These are phyloP conservation scores for Decapterus maruadsi DNA, from an alignment of 2,797 vertebrate genomes.

Conservation along the genomic window DNA sequence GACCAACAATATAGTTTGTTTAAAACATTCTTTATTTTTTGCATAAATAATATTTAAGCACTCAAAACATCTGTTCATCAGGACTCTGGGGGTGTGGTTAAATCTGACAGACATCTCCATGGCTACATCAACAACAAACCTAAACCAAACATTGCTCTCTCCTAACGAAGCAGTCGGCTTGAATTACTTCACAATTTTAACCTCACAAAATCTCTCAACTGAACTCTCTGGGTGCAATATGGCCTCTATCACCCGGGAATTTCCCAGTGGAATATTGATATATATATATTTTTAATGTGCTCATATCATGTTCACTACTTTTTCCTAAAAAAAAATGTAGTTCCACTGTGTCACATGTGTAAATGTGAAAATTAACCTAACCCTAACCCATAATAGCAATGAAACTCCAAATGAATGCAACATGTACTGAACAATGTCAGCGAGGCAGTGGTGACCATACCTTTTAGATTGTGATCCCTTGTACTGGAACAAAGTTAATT, in stretches of 20 bases:
- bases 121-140: slow-evolving; percentile 22
- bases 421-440: no score
- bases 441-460: neutral
- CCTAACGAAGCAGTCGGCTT: neutral
- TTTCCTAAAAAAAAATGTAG: no score
- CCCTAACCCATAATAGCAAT: no score
- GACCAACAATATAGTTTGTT: neutral
- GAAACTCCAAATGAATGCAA: no score
- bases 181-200: neutral
- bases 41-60: neutral
- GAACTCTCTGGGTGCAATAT: neutral
- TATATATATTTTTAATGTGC: no score
- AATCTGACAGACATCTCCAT: slow-evolving; percentile 5
- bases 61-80: neutral
- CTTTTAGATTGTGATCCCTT: neutral
- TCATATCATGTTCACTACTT: no score
- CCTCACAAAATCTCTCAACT: no score
- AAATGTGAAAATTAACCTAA: no score
- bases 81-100: slow-evolving; percentile 6
- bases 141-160: slow-evolving; percentile 4
- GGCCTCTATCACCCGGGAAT: no score
- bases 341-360: no score
- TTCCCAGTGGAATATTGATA: no score
- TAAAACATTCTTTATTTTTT: neutral
- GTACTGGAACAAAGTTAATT: no score